A percentile compares a stretch with the other conserved stretches of the same genome.
Evolutionary conservation across 2,888 invertebrate species (phyloP).

Genomic region (Philereme vetulata): DNA sequence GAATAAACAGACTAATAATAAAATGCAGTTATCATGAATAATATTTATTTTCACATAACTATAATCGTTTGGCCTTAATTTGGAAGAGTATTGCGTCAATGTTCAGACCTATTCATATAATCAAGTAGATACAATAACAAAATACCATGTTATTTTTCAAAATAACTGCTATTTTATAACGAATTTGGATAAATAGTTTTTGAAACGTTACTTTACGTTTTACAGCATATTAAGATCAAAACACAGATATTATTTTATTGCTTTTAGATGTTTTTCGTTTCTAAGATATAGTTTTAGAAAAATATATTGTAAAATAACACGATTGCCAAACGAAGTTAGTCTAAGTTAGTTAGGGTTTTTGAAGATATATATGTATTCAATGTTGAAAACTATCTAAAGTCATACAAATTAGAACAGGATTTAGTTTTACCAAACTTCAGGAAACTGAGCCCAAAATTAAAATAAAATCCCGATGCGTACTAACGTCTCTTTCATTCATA

Average conservation of each 20-base stretch:
- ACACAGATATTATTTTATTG: slow-evolving; percentile 17
- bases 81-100: slow-evolving; percentile 72
- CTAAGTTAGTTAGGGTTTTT: too few species aligned
- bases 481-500: not conserved
- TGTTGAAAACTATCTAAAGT: too few species aligned
- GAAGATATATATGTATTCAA: too few species aligned
- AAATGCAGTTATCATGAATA: slow-evolving; percentile 55
- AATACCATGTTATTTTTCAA: slow-evolving; percentile 43
- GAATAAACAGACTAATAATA: slow-evolving; percentile 30
- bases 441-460: not conserved
- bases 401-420: too few species aligned
- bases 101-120: slow-evolving; percentile 27
- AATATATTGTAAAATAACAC: slow-evolving; percentile 16
- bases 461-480: not conserved
- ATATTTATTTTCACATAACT: slow-evolving; percentile 77
- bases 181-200: slow-evolving; percentile 20
- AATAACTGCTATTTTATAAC: slow-evolving; percentile 16
- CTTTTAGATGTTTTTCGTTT: slow-evolving; percentile 16
- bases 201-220: slow-evolving; percentile 15
- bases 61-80: slow-evolving; percentile 74
- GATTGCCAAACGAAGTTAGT: not conserved
- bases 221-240: slow-evolving; percentile 13
- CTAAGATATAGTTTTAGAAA: slow-evolving; percentile 15
- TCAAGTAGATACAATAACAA: slow-evolving; percentile 52
- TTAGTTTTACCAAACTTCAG: too few species aligned